phyloP scores from a whole-genome alignment of 2,113 vertebrate genomes.

The Thunnus thynnus region DNA sequence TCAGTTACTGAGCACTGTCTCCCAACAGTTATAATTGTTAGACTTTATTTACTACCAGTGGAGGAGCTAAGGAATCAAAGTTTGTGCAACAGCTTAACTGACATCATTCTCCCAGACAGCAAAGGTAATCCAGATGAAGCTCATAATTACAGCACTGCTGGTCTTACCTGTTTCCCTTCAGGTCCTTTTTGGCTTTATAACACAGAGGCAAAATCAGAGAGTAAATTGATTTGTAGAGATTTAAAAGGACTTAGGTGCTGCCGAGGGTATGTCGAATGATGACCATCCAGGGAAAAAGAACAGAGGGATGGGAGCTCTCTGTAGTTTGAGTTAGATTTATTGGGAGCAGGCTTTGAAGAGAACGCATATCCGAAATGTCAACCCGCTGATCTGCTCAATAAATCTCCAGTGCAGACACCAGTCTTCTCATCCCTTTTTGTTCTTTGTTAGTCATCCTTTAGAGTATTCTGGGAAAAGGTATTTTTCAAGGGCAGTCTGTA shows the following conservation, averaged over 20 bases:
- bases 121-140: slow-evolving; percentile 51
- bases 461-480: slow-evolving; percentile 33
- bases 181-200: slow-evolving; percentile 11
- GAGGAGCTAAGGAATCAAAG: not conserved
- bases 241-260: slow-evolving; percentile 21
- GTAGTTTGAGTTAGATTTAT: slow-evolving; percentile 70
- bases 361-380: slow-evolving; percentile 61
- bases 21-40: slow-evolving; percentile 1
- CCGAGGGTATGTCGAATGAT: slow-evolving; percentile 10
- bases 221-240: slow-evolving; percentile 33
- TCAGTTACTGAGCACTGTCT: not conserved
- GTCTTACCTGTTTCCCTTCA: slow-evolving; percentile 51
- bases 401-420: slow-evolving; percentile 52
- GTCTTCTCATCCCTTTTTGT: slow-evolving; percentile 18
- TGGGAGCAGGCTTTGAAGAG: slow-evolving; percentile 62
- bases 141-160: slow-evolving; percentile 51
- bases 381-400: slow-evolving; percentile 52
- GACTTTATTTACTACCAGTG: not conserved
- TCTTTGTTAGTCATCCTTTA: slow-evolving; percentile 61
- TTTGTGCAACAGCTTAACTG: slow-evolving; percentile 46
- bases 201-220: slow-evolving; percentile 6
- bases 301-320: slow-evolving; percentile 55
- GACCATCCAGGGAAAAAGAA: slow-evolving; percentile 49
- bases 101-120: slow-evolving; percentile 46
- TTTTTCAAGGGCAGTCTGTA: slow-evolving; percentile 11